Percentiles rank a stretch among this genome's conserved stretches.
phyloP scores from a whole-genome alignment of 2,797 vertebrate species.

The Spheniscus humboldti region DNA sequence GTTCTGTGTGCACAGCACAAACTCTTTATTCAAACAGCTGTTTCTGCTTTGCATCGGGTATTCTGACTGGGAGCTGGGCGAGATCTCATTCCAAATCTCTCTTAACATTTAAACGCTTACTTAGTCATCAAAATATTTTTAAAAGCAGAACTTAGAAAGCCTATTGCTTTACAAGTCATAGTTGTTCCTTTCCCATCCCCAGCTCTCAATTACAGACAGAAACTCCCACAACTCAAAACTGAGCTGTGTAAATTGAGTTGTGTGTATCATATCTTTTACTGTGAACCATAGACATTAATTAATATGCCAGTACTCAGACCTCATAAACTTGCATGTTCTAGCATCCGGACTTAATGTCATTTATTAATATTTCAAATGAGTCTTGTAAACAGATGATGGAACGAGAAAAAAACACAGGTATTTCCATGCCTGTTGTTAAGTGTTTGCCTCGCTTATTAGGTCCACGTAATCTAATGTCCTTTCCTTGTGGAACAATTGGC shows the following conservation, averaged over 20 bases:
- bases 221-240: background rate
- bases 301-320: background rate
- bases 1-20: background rate
- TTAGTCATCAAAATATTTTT: constrained; percentile 49
- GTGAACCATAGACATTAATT: background rate
- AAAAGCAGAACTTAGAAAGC: background rate
- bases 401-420: background rate
- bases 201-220: background rate
- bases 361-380: constrained; percentile 20
- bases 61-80: background rate
- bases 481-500: background rate
- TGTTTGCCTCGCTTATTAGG: background rate
- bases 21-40: background rate
- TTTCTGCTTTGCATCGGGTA: background rate
- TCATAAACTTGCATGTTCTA: background rate
- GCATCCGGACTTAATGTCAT: background rate
- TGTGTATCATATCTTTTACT: background rate
- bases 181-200: background rate
- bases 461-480: background rate
- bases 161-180: background rate
- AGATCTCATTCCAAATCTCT: constrained; percentile 29
- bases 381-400: constrained; percentile 2
- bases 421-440: background rate
- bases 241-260: background rate
- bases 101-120: background rate